Evolutionary conservation across 1,140 invertebrate genomes (phyloP), one percentile per base, ranked within the genome.

Genomic region (Micrasema longulum): DNA sequence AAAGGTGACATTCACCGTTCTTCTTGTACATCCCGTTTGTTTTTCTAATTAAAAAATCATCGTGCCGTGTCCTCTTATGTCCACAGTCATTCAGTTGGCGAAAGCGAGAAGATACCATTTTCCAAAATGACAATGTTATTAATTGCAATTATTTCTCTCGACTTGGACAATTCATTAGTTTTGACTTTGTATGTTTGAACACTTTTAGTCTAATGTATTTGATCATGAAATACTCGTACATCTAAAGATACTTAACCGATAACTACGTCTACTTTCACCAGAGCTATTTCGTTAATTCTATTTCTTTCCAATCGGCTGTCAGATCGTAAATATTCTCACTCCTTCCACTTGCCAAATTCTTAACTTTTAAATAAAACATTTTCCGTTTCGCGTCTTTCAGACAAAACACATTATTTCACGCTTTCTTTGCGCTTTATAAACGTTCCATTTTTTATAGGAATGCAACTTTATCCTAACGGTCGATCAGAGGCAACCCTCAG

Each of bases 221-320:
- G 55, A 60, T 14, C 22, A 18, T 35, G 16, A n/a, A 60, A 41
- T 14, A 22, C n/a, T n/a, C 35, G 6, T 31, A 38, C 14, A 14
- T 57, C 53, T 38, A 22, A 31, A 16, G 55, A 41, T 12, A 41
- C 38, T 38, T 31, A 9, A 16, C 22, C 12, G 26, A 31, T 31
- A 31, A 31, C 26, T 31, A n/a, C 22, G 20, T 2, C 60, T 26
- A 64, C 60, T 64, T 64, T 64, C 60, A 47, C 60, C 60, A 2
- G 60, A 47, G 22, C 14, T 45, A 63, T 64, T 64, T 64, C 23
- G 20, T 26, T 23, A 18, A 26, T 26, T 63, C 60, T 63, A 63
- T 47, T 64, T 64, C 4, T 26, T 47, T 16, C 41, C 41, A 20
- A 23, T 14, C 43, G 2, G 43, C 26, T 26, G 41, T 20, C 57